Conservation (phyloP, 2,888 invertebrate species). For the Cheilosia grossa region DNA sequence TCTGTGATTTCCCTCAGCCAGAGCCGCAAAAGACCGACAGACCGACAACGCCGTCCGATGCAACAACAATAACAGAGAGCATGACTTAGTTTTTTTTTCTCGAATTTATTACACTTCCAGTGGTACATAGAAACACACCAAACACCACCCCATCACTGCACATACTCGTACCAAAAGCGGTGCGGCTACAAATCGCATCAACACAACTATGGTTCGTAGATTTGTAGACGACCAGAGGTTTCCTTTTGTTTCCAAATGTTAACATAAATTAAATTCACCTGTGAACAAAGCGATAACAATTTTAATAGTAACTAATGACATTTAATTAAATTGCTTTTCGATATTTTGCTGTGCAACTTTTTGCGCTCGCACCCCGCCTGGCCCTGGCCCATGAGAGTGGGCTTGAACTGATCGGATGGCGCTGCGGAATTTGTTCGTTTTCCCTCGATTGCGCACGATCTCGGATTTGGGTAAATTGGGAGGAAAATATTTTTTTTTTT, state of each 20-base stretch:
- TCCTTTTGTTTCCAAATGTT: slow-evolving; percentile 70
- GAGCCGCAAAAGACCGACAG: slow-evolving; percentile 23
- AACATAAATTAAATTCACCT: slow-evolving; percentile 73
- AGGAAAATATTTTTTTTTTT: slow-evolving; percentile 50
- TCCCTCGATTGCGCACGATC: slow-evolving; percentile 64
- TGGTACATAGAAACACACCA: slow-evolving; percentile 8
- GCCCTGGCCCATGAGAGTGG: slow-evolving; percentile 22
- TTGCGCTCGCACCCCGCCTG: slow-evolving; percentile 19
- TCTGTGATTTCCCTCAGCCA: slow-evolving; percentile 44
- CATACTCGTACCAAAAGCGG: slow-evolving; percentile 1
- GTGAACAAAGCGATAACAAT: slow-evolving; percentile 72
- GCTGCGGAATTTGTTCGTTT: slow-evolving; percentile 48
- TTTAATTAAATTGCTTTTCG: slow-evolving; percentile 74
- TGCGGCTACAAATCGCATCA: slow-evolving; percentile 10
- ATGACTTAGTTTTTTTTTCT: slow-evolving; percentile 64
- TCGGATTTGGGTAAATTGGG: slow-evolving; percentile 64
- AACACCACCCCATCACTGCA: slow-evolving; percentile 1
- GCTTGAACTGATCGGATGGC: slow-evolving; percentile 5
- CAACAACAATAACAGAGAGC: slow-evolving; percentile 51
- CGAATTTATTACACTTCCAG: slow-evolving; percentile 42
- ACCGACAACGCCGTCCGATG: neutral
- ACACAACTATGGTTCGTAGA: slow-evolving; percentile 11
- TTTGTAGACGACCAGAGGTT: slow-evolving; percentile 54
- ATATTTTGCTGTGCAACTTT: slow-evolving; percentile 27
- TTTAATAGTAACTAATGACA: slow-evolving; percentile 73